Evolutionary conservation across 1,140 invertebrate genomes (phyloP).

Genomic region (Drosophila ercepeae): DNA sequence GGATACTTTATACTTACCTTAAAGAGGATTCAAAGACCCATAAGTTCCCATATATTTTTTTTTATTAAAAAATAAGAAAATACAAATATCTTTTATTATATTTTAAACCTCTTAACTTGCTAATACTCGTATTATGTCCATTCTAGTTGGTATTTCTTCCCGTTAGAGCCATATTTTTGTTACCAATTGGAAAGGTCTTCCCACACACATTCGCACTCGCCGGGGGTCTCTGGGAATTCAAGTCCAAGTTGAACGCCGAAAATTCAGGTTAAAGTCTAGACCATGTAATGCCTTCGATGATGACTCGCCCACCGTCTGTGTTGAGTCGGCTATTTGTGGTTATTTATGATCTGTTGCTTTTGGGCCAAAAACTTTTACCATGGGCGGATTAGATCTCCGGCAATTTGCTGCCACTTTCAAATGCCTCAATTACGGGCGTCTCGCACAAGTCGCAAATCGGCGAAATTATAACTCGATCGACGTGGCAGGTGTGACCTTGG

Average conservation of each 20-base stretch:
- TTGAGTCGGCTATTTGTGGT: constrained; percentile 1
- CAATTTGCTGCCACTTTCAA: constrained; percentile 49
- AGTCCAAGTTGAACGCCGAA: background rate
- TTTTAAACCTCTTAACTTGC: too few species aligned
- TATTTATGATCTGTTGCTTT: background rate
- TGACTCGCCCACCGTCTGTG: constrained; percentile 26
- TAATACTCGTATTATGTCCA: too few species aligned
- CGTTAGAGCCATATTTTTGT: background rate
- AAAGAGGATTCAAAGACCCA: too few species aligned
- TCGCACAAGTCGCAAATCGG: constrained; percentile 54
- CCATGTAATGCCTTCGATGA: constrained; percentile 1
- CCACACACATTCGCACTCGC: constrained; percentile 13
- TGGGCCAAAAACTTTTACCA: constrained; percentile 34
- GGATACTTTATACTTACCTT: background rate
- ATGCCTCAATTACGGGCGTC: constrained; percentile 47
- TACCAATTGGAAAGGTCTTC: constrained; percentile 23
- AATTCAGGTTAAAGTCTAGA: background rate
- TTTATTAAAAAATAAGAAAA: background rate
- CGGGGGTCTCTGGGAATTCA: constrained; percentile 12
- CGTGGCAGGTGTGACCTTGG: constrained; percentile 50
- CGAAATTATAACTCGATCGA: constrained; percentile 51
- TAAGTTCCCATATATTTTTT: background rate
- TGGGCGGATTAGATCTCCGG: constrained; percentile 22
- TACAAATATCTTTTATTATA: too few species aligned
- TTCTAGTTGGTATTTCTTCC: background rate